Conservation (phyloP, 2,113 vertebrate species). For the Amphiprion ocellaris region DNA sequence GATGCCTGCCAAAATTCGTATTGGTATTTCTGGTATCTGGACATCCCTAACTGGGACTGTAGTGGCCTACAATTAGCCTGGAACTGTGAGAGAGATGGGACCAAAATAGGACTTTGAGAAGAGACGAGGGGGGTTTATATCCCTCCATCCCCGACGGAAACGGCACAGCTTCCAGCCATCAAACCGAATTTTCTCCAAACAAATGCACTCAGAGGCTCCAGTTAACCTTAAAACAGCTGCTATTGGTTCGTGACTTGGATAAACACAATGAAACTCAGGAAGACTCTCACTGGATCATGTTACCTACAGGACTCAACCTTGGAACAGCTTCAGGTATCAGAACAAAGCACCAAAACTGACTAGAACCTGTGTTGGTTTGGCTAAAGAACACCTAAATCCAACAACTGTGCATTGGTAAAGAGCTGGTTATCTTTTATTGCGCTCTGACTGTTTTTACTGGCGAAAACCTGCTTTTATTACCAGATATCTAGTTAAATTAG, state of each 20-base stretch:
- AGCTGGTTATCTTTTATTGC: background rate
- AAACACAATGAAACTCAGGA: background rate
- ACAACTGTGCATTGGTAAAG: background rate
- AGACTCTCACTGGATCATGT: background rate
- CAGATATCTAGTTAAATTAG: background rate
- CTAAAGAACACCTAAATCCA: background rate
- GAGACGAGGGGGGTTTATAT: background rate
- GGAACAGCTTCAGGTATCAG: background rate
- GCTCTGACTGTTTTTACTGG: background rate
- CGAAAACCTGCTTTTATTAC: background rate
- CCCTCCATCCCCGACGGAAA: slow-evolving; percentile 14
- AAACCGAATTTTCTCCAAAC: background rate
- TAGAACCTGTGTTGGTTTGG: background rate
- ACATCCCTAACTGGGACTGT: no score
- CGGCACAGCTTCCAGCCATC: background rate
- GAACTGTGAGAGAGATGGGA: slow-evolving; percentile 6
- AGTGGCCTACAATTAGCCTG: background rate
- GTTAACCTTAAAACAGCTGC: background rate
- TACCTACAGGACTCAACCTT: background rate
- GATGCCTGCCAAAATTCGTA: background rate
- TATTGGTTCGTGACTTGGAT: background rate
- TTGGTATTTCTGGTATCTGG: no score
- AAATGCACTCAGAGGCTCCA: slow-evolving; percentile 4
- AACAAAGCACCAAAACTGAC: background rate
- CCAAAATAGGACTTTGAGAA: slow-evolving; percentile 2